Base-by-base conservation (phyloP, 2,113 vertebrate genomes). In the Epinephelus cyanopodus region DNA sequence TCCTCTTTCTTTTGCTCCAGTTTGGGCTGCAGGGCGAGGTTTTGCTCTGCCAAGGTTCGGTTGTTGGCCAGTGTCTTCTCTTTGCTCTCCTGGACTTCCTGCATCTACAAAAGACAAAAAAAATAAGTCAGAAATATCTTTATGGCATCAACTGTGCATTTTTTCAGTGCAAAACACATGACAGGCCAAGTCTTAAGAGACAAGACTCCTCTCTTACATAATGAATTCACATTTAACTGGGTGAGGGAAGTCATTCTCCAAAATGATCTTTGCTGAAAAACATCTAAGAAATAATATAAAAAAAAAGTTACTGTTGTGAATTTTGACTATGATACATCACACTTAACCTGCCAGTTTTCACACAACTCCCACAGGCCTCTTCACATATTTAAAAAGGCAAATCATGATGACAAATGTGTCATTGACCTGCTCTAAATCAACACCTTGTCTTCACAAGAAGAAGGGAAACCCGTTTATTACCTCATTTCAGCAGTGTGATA, bases 81-180 rank as follows among this genome's bases (percentile, higher is more conserved):
- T 87, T 99, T 99, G 94, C 86, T 97, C 75, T 98, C 96, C 86
- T 99, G 98, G 75, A 99, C 93, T 0, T 94, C 97, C 86, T 97
- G 96, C 70, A 97, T 95, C 98, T 99, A 83, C 60, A 87, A 27
- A 7, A 45, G 0, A 66, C 13, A 25, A 74, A 18, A 57, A 19
- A 12, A 37, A 1, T 33, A 21, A 2, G 4, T 4, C 47, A 48
- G 47, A 12, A 39, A 23, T 12, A 6, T 56, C 27, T 69, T 9
- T 5, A n/a, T 42, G n/a, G 13, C 5, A 4, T 58, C 6, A 33
- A 17, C 14, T 15, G 14, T 6, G 56, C n/a, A 25, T 11, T 18
- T 6, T 13, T 11, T 42, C 10, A 45, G 25, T 12, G 9, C 33
- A 58, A 8, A 5, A 37, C 18, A 15, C 23, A 53, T 25, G 1